phyloP scores from a whole-genome alignment of 2,888 invertebrate species.

The Pristionchus exspectatus region DNA sequence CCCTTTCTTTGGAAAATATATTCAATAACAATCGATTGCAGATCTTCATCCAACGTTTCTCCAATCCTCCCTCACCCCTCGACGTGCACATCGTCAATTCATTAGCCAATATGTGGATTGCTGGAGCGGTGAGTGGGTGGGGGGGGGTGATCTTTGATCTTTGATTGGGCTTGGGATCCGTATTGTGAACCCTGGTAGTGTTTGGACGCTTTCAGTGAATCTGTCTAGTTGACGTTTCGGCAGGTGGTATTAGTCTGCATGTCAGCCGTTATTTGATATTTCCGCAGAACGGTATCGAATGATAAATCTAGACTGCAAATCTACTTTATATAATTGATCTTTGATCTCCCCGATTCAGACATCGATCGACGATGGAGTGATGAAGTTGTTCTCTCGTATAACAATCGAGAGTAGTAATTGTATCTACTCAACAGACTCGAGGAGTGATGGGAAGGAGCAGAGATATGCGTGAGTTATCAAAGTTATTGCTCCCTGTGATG shows the following conservation, averaged over 20 bases:
- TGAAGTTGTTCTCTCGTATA: conserved; percentile 97
- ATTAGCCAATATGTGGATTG: conserved; percentile 97
- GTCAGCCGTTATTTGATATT: too few relatives aligned
- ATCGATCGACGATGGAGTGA: conserved; percentile 91
- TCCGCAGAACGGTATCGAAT: too few relatives aligned
- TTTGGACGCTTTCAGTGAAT: too few relatives aligned
- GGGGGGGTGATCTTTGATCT: conserved; percentile 2
- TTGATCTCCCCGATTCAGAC: conserved; percentile 79
- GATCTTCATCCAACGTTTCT: conserved; percentile 95
- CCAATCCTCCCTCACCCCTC: conserved; percentile 92
- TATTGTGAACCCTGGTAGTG: too few relatives aligned
- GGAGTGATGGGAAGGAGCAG: conserved; percentile 66
- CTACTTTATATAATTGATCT: background rate
- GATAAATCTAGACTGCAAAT: background rate
- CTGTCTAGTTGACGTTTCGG: too few relatives aligned
- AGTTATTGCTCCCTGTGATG: background rate
- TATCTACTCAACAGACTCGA: conserved; percentile 70
- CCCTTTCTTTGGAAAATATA: conserved; percentile 34
- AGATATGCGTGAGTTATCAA: conserved; percentile 67
- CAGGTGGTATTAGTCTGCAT: too few relatives aligned
- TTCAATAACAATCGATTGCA: conserved; percentile 79
- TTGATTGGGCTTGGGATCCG: background rate
- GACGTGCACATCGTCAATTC: conserved; percentile 97
- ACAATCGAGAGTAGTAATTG: conserved; percentile 87
- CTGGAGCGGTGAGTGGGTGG: conserved; percentile 80